Evolutionary conservation across 2,113 vertebrate genomes (phyloP), one percentile per base, ranked within the genome.

Genomic region (Hypomesus transpacificus): DNA sequence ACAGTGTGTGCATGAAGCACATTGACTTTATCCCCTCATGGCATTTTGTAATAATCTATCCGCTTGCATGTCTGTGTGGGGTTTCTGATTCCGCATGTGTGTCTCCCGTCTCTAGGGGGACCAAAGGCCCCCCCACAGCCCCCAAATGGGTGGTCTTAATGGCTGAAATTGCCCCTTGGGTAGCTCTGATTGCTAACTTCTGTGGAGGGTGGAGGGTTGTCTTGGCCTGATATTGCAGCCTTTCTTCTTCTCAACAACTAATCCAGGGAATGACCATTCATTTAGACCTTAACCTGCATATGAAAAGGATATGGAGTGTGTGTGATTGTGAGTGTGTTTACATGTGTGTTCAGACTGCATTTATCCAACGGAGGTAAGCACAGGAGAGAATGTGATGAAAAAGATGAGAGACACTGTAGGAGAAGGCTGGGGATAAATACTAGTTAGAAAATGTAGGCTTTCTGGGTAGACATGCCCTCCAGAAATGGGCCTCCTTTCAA

Each of bases 141-240:
- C 77, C 26, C 62, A 59, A 50, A 80, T 80, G 80, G 82, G 87
- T 87, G 83, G 87, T 83, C 87, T 22, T 87, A 81, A 79, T 80
- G 81, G 73, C 56, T 58, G 39, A 78, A 87, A 87, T 82, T 75
- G 79, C 76, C 74, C 65, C 75, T 77, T 84, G 60, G 79, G 74
- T 80, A 58, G 13, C 31, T 59, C 72, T 87, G 84, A 88, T 87
- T 85, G 81, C 78, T 87, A 86, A 87, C 85, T 73, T 80, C 75
- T 87, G 85, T 82, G 76, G 57, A 75, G 70, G 77, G 73, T 66
- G 77, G 68, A 75, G 69, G 69, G 67, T 73, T 81, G 78, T 71
- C 53, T 56, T 56, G 1, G 61, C 5, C 7, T 31, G 21, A 54
- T 57, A 7, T 31, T 60, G 24, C 71, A 56, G 68, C 28, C 74